phyloP scores from a whole-genome alignment of 2,888 invertebrate species.

The Sarcophaga variegata region DNA sequence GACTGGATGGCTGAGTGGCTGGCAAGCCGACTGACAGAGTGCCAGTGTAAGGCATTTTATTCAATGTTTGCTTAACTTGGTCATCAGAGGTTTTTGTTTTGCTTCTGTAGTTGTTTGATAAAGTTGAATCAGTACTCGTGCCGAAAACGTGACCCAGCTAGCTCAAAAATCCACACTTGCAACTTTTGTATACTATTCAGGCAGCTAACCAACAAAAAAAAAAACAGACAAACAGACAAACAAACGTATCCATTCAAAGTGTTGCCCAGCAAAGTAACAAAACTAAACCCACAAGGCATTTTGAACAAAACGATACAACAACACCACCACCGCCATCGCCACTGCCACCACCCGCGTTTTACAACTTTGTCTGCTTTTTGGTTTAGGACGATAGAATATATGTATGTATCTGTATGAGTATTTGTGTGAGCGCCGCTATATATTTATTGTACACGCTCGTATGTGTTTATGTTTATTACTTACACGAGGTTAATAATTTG shows the following conservation, averaged over 20 bases:
- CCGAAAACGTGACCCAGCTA: conserved; percentile 71
- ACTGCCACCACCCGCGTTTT: conserved; percentile 60
- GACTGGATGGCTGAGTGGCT: conserved; percentile 6
- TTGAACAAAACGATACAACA: conserved; percentile 51
- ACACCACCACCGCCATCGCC: conserved; percentile 43
- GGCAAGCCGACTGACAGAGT: neutral
- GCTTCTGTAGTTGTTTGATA: conserved; percentile 50
- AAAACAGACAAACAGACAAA: conserved; percentile 16
- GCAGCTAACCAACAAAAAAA: conserved; percentile 71
- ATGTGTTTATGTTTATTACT: conserved; percentile 40
- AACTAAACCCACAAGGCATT: conserved; percentile 45
- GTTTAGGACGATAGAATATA: neutral
- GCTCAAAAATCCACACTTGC: conserved; percentile 65
- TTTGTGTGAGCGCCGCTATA: neutral
- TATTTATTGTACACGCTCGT: neutral
- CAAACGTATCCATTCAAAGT: conserved; percentile 21
- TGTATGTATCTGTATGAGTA: neutral
- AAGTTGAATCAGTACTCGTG: conserved; percentile 68
- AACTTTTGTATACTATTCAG: conserved; percentile 64
- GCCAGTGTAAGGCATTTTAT: conserved; percentile 2
- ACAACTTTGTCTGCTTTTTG: conserved; percentile 27
- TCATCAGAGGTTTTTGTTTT: conserved; percentile 48
- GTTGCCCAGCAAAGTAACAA: conserved; percentile 34
- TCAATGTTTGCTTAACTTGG: conserved; percentile 59
- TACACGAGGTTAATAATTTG: conserved; percentile 54